phyloP scores from a whole-genome alignment of 2,797 vertebrate genomes.

The Dallia pectoralis region DNA sequence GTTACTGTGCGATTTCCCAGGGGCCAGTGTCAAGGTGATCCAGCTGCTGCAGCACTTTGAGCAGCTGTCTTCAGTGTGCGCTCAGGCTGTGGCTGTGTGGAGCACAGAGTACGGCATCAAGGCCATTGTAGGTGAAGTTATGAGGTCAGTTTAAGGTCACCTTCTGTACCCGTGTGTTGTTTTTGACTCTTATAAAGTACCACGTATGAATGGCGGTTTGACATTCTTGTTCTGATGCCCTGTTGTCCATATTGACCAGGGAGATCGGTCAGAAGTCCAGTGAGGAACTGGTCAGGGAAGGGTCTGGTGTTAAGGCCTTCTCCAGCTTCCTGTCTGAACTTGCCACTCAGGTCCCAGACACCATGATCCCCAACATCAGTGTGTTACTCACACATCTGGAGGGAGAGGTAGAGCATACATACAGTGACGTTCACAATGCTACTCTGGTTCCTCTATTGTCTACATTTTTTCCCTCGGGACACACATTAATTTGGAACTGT shows the following conservation, averaged over 20 bases:
- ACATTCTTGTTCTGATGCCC: background rate
- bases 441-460: too few species aligned
- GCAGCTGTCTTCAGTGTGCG: conserved; percentile 86
- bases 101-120: conserved; percentile 88
- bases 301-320: conserved; percentile 83
- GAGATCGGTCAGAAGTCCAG: conserved; percentile 91
- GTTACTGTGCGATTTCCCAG: conserved; percentile 59
- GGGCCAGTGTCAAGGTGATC: conserved; percentile 89
- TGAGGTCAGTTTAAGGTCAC: conserved; percentile 73
- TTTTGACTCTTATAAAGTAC: background rate
- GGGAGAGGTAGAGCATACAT: conserved; percentile 80
- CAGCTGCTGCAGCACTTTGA: conserved; percentile 96
- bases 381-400: conserved; percentile 88
- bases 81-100: conserved; percentile 87
- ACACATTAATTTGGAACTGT: background rate
- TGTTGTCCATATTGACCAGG: conserved; percentile 59
- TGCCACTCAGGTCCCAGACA: conserved; percentile 76
- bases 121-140: conserved; percentile 87
- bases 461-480: conserved; percentile 43
- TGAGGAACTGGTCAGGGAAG: conserved; percentile 84
- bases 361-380: conserved; percentile 84
- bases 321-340: conserved; percentile 88
- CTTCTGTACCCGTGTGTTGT: background rate
- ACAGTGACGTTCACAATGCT: conserved; percentile 48
- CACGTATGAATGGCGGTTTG: background rate